Evolutionary conservation across 2,113 vertebrate species (phyloP).

Genomic region (Trematomus loennbergii): DNA sequence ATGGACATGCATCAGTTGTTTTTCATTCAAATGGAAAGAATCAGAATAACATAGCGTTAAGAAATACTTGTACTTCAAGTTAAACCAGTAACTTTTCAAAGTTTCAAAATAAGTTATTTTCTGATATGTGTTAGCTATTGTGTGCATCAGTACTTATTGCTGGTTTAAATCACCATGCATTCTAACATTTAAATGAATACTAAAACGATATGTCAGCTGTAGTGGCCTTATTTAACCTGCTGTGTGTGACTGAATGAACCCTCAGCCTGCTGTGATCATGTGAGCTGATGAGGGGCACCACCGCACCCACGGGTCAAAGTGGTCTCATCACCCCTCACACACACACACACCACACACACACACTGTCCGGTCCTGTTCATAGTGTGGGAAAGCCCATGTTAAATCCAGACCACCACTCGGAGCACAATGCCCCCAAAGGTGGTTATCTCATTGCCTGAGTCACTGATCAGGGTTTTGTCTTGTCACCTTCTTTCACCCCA

Average conservation of each 20-base stretch:
- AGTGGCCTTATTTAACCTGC: background rate
- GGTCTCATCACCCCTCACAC: constrained; percentile 27
- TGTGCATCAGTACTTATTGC: no score
- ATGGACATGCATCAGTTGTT: constrained; percentile 11
- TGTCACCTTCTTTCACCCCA: constrained; percentile 72
- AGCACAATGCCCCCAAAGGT: constrained; percentile 67
- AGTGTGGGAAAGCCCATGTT: constrained; percentile 78
- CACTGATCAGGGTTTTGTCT: constrained; percentile 79
- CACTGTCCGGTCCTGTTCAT: constrained; percentile 44
- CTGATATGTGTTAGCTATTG: no score
- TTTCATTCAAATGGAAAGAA: background rate
- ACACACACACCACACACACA: constrained; percentile 2
- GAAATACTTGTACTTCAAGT: background rate
- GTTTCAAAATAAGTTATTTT: no score
- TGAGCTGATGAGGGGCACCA: constrained; percentile 47
- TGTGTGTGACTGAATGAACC: constrained; percentile 20
- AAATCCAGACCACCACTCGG: constrained; percentile 50
- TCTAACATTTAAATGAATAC: background rate
- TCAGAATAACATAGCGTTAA: background rate
- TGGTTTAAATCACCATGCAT: background rate
- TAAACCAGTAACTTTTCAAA: background rate
- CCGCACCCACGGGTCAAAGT: constrained; percentile 36
- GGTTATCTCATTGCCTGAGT: constrained; percentile 73
- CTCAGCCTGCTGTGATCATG: constrained; percentile 6
- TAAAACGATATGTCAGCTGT: background rate